Conservation (phyloP, 2,113 vertebrate genomes). For the Pogona vitticeps region DNA sequence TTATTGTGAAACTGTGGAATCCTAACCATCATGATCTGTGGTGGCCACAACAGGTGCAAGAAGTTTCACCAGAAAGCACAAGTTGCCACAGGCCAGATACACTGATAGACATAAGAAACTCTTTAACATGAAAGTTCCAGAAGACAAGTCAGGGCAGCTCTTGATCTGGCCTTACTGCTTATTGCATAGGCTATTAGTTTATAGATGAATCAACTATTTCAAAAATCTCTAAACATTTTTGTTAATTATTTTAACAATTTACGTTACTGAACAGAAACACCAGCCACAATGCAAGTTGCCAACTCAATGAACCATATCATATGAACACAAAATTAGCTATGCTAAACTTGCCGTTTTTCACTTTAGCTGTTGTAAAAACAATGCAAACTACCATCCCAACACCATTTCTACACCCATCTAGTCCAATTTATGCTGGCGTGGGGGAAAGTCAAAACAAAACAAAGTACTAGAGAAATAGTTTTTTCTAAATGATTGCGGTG, state of each 20-base stretch:
- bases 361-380: too few relatives aligned
- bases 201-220: too few relatives aligned
- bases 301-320: neutral
- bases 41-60: neutral
- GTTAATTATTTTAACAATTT: too few relatives aligned
- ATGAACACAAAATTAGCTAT: neutral
- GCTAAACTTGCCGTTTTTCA: neutral
- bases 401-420: too few relatives aligned
- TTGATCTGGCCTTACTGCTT: neutral
- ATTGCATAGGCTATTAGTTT: neutral
- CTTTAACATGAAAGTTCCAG: neutral
- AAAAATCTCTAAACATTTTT: too few relatives aligned
- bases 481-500: too few relatives aligned
- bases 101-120: neutral
- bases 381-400: too few relatives aligned
- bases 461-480: too few relatives aligned
- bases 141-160: neutral
- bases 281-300: neutral
- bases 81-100: neutral
- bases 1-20: neutral
- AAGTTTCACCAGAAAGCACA: neutral
- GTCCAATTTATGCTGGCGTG: too few relatives aligned
- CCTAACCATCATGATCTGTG: too few relatives aligned
- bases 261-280: neutral
- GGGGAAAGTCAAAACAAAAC: too few relatives aligned